These are phyloP conservation scores for Chromobotia macracanthus DNA, from an alignment of 2,797 vertebrate species.

Conservation along the genomic window DNA sequence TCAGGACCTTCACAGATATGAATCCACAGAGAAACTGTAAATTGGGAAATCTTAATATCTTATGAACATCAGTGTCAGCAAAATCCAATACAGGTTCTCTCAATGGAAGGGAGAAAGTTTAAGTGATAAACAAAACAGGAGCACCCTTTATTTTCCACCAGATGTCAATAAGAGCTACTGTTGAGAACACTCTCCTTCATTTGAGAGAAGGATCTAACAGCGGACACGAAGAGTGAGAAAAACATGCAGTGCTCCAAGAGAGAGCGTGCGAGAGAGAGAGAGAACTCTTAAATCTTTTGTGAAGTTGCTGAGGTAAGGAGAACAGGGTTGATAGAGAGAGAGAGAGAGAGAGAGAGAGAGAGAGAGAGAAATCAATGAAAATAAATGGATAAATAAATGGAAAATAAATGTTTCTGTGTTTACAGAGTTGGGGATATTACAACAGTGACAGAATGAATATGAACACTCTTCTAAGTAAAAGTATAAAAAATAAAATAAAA, in stretches of 20 bases:
- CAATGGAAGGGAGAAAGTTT: constrained; percentile 16
- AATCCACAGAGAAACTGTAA: constrained; percentile 38
- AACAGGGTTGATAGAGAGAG: constrained; percentile 41
- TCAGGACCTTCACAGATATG: constrained; percentile 37
- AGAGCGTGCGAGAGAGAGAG: background rate
- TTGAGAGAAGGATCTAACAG: background rate
- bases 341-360: no score
- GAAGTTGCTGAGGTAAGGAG: constrained; percentile 61
- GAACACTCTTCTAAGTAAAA: no score
- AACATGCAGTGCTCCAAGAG: background rate
- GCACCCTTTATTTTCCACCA: constrained; percentile 29
- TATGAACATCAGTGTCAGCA: constrained; percentile 44
- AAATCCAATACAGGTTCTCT: constrained; percentile 46
- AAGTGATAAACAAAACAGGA: constrained; percentile 11
- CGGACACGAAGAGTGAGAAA: background rate
- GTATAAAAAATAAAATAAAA: no score
- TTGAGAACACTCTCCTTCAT: background rate
- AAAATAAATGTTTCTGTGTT: no score
- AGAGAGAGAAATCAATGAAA: no score
- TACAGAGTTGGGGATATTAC: no score
- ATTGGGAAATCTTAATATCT: constrained; percentile 43
- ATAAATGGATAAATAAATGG: no score
- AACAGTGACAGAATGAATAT: no score
- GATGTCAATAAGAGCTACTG: constrained; percentile 33
- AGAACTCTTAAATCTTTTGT: constrained; percentile 56